Base-by-base conservation (phyloP, 2,888 invertebrate genomes). In the Zaprionus obscuricornis region DNA sequence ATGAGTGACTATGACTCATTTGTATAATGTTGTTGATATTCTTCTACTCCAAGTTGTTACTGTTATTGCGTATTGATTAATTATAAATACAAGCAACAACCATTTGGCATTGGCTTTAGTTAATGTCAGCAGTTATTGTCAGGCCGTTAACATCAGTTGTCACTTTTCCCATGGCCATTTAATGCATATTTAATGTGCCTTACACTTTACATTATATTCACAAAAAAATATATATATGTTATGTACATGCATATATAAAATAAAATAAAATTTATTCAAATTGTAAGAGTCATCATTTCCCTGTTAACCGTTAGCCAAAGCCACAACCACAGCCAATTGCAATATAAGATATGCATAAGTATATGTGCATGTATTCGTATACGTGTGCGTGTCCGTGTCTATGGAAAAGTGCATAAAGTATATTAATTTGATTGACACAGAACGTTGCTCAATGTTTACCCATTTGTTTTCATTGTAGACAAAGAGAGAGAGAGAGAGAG, bases 111-210 rank as follows among this genome's bases (percentile, higher is more conserved):
- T 46, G 49, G 31, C 37, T 34, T 39, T 42, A 27, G 37, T 22
- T 34, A 67, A 67, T 73, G 60, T 46, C 45, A 17, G 55, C 63
- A 47, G 26, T 59, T 64, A 50, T 68, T 74, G 58, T 36, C 62
- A 33, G 37, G 11, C 40, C 47, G 59, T 52, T 63, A 67, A 62
- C 68, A 64, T 55, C 74, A 71, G 74, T 69, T 71, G 74, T 10
- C 50, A 31, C 54, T 40, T 71, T 74, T 72, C 77, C 65, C 65
- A 73, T 58, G 36, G 65, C 49, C 57, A 55, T 68, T 58, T 60
- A 72, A 85, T 79, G 76, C 73, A 85, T 84, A 78, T 72, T 79
- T 75, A 79, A 79, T 79, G 45, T 46, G 52, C 37, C 51, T 54
- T 60, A 51, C 50, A 60, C 52, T 57, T 54, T 40, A 36, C 33